Evolutionary conservation across 2,113 vertebrate species (phyloP).

Genomic region (Nannobrachium achirus): DNA sequence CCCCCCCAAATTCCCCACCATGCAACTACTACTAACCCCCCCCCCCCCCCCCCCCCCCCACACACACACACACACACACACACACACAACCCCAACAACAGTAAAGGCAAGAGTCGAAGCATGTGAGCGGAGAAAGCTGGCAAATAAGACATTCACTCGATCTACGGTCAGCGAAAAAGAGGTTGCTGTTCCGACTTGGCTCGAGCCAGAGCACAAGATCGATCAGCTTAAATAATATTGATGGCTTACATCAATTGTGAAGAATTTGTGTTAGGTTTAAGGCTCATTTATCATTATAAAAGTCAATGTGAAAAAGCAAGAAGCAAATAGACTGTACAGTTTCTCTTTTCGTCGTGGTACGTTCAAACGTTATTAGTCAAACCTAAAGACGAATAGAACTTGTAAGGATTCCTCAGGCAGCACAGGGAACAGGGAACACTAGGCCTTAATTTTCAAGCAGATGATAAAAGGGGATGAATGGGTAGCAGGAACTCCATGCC

Average conservation of each 20-base stretch:
- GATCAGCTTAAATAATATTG: constrained; percentile 1
- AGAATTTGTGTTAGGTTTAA: background rate
- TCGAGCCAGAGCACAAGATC: constrained; percentile 20
- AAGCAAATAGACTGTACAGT: too few relatives aligned
- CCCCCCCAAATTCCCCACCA: background rate
- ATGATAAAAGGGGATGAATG: background rate
- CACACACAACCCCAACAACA: too few relatives aligned
- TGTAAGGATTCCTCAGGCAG: constrained; percentile 2
- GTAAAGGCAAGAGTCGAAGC: constrained; percentile 65
- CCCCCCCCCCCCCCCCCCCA: constrained; percentile 27
- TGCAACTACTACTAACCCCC: constrained; percentile 23
- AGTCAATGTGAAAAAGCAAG: too few relatives aligned
- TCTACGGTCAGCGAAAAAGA: constrained; percentile 60
- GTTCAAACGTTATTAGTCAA: too few relatives aligned
- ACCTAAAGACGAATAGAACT: too few relatives aligned
- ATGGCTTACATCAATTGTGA: constrained; percentile 5
- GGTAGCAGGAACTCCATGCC: constrained; percentile 40
- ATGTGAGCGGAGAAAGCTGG: constrained; percentile 58
- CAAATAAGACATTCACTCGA: constrained; percentile 52
- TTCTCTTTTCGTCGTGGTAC: too few relatives aligned
- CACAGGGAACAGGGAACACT: constrained; percentile 21
- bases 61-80: too few relatives aligned
- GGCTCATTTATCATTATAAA: too few relatives aligned
- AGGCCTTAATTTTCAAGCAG: constrained; percentile 14
- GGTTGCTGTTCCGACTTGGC: constrained; percentile 44